Percentiles rank a stretch among this genome's conserved stretches.
Conservation (phyloP, 1,140 invertebrate species). For the Drosophila micromelanica region DNA sequence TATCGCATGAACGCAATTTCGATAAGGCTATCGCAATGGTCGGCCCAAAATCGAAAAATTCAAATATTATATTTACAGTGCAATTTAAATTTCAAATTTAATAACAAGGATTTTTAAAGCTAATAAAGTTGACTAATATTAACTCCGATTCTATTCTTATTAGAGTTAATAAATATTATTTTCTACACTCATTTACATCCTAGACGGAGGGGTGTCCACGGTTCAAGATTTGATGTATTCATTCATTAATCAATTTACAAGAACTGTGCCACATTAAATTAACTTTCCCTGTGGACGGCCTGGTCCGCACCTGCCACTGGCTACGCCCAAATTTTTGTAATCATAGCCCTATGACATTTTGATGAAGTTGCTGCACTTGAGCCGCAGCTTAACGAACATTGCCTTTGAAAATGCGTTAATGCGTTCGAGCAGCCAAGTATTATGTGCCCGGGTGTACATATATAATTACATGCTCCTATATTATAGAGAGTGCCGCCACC, state of each 20-base stretch:
- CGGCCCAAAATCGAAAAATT: not conserved
- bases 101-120: too few species aligned
- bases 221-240: not conserved
- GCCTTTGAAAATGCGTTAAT: constrained; percentile 43
- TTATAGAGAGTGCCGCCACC: not conserved
- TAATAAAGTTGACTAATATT: too few species aligned
- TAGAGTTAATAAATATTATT: too few species aligned
- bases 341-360: constrained; percentile 31
- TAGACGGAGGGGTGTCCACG: not conserved
- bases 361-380: constrained; percentile 40
- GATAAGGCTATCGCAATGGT: not conserved
- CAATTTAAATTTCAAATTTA: too few species aligned
- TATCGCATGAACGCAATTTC: constrained; percentile 5
- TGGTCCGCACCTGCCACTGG: constrained; percentile 5
- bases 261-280: constrained; percentile 4
- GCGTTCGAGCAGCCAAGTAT: constrained; percentile 15
- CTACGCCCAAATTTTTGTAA: constrained; percentile 24
- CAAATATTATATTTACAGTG: not conserved
- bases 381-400: constrained; percentile 23
- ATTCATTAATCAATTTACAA: constrained; percentile 17
- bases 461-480: constrained; percentile 11
- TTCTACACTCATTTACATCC: not conserved
- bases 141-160: too few species aligned
- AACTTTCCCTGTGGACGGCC: constrained; percentile 14
- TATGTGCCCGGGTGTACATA: not conserved